phyloP scores from a whole-genome alignment of 2,113 vertebrate species.

The Anthoscopus minutus region DNA sequence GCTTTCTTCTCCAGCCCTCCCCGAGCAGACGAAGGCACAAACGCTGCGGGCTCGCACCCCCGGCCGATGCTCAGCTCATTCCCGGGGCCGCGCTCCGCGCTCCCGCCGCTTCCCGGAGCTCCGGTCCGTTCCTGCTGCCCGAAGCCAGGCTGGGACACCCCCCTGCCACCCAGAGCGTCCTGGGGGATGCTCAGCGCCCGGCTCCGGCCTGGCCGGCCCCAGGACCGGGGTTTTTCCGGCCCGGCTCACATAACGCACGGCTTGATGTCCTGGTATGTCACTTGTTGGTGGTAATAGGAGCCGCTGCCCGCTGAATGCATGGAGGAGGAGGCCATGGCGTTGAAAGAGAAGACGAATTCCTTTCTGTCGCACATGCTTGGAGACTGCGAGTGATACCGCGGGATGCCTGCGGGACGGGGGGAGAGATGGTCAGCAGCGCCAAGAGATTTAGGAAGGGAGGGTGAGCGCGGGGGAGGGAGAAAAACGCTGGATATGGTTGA shows the following conservation, averaged over 20 bases:
- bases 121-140: not conserved
- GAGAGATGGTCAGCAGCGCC: not conserved
- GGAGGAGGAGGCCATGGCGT: conserved; percentile 95
- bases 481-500: not conserved
- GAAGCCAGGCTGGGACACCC: not conserved
- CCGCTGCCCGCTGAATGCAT: conserved; percentile 87
- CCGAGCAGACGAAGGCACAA: conserved; percentile 12
- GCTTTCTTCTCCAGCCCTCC: not conserved
- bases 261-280: conserved; percentile 99
- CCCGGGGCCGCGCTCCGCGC: not conserved
- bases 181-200: not conserved
- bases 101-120: not conserved
- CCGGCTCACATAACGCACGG: conserved; percentile 93
- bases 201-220: not conserved
- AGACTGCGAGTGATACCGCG: conserved; percentile 94
- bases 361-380: conserved; percentile 97
- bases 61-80: conserved; percentile 8
- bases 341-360: conserved; percentile 99
- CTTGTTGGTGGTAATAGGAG: conserved; percentile 96
- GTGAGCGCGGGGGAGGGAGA: not conserved
- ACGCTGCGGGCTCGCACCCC: not conserved
- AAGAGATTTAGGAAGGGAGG: not conserved
- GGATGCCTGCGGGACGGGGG: conserved; percentile 80
- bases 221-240: not conserved
- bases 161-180: not conserved